These are phyloP conservation scores for Hydrochoerus hydrochaeris DNA, from an alignment of 2,113 vertebrate genomes.

Conservation along the genomic window DNA sequence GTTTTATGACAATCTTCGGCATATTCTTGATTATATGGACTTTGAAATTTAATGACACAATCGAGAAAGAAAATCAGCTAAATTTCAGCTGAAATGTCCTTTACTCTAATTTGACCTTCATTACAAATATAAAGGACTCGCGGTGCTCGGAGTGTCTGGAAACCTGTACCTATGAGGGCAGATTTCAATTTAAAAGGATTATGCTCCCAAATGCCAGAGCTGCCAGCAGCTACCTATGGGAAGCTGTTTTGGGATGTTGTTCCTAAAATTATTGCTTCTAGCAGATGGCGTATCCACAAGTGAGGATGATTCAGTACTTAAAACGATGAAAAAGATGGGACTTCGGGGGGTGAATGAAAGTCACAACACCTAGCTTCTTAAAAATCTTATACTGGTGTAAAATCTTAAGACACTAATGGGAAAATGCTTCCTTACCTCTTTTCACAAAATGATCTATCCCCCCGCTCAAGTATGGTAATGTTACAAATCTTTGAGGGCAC, in stretches of 20 bases:
- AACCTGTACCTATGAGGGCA: conserved; percentile 67
- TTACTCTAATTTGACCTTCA: conserved; percentile 73
- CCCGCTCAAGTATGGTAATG: background rate
- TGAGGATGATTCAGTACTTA: conserved; percentile 67
- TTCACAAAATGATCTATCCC: conserved; percentile 28
- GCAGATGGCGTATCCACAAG: conserved; percentile 76
- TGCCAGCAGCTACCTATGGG: conserved; percentile 65
- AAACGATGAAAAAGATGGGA: conserved; percentile 66
- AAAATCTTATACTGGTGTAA: conserved; percentile 60
- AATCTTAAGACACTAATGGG: conserved; percentile 31
- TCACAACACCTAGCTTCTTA: background rate
- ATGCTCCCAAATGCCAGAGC: conserved; percentile 77
- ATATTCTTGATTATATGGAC: conserved; percentile 51
- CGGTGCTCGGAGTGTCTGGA: conserved; percentile 37
- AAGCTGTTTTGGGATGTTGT: conserved; percentile 74
- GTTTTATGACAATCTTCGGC: conserved; percentile 40
- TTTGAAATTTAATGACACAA: conserved; percentile 41
- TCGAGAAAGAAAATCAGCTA: conserved; percentile 45
- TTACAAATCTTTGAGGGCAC: conserved; percentile 60
- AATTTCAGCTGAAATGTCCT: conserved; percentile 50
- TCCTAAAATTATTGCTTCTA: conserved; percentile 76
- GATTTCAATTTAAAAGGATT: conserved; percentile 77
- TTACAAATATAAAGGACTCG: conserved; percentile 41
- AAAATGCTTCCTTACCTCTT: conserved; percentile 39
- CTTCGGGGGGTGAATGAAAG: conserved; percentile 56